These are phyloP conservation scores for Henricia sp. DNA, from an alignment of 53 echinoderm and acorn worm genomes.

Conservation along the genomic window DNA sequence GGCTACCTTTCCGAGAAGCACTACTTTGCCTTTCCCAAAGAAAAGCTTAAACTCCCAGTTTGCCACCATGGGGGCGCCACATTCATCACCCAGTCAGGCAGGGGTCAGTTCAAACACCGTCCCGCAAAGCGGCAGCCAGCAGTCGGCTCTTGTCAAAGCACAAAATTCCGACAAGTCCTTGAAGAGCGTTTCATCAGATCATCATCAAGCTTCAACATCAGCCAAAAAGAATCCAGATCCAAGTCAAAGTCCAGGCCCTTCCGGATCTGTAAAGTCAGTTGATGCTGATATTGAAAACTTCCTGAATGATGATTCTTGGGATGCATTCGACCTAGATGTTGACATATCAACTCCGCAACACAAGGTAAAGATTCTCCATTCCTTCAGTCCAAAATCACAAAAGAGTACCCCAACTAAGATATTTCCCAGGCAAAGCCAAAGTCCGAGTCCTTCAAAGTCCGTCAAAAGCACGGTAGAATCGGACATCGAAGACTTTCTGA, in stretches of 20 bases:
- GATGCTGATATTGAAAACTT: too few relatives aligned
- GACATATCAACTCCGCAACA: too few relatives aligned
- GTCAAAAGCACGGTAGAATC: background rate
- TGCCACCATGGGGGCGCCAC: background rate
- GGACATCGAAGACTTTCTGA: background rate
- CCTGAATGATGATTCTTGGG: too few relatives aligned
- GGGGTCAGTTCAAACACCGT: background rate
- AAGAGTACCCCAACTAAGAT: background rate
- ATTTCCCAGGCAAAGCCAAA: background rate
- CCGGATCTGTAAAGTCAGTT: too few relatives aligned
- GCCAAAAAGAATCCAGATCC: too few relatives aligned
- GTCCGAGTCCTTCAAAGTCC: background rate
- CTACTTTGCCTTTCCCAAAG: slow-evolving; percentile 26
- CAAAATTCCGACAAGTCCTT: background rate
- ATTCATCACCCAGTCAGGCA: background rate
- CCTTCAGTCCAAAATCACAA: background rate
- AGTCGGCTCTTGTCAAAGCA: too few relatives aligned
- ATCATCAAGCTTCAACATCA: too few relatives aligned
- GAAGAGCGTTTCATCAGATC: too few relatives aligned
- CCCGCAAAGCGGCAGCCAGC: too few relatives aligned
- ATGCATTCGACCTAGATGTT: too few relatives aligned
- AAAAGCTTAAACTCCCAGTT: slow-evolving; percentile 32
- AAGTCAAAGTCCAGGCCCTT: too few relatives aligned
- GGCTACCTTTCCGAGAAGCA: background rate
- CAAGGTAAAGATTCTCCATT: too few relatives aligned